Evolutionary conservation across 92 coral and sea anemone genomes (phyloP), one percentile per base, ranked within the genome.

Genomic region (Palythoa grandiflora): DNA sequence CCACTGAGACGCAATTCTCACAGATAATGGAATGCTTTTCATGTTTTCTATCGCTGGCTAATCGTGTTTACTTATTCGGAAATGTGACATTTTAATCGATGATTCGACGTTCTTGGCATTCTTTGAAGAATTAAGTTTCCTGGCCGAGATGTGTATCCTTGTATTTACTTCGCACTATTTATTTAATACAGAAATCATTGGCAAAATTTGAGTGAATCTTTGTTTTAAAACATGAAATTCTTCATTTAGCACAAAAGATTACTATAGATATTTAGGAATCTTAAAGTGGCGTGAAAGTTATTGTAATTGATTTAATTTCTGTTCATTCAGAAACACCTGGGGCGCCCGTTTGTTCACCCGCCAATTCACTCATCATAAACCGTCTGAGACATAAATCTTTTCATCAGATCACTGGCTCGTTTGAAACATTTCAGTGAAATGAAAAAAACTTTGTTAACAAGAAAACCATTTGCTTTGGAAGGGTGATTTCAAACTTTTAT

Each of bases 11-110:
- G 35, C 84, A 4, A 48, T 13, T 81, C 74, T 19, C 40, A 81
- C 47, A 13, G 61, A 63, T 81, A 81, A 81, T 81, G 50, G 66
- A 81, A 81, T 81, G 74, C 86, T 81, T 81, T 40, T 39, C 86
- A 48, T 81, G 75, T 81, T 81, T 81, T 81, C 86, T 81, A 81
- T 65, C 75, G 86, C 86, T 50, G 40, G 75, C 73, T 66, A 66
- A 81, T 81, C 63, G 75, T 81, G 86, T 81, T 81, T 81, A 48
- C 86, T 65, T 81, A 66, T 81, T 65, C 86, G 86, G 86, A 44
- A 71, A 81, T 81, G 86, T 81, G 44, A 81, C 86, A 66, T 40
- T 47, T 81, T 81, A 66, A 81, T 81, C 86, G 59, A 28, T 16
- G 44, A 47, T 81, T 66, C 21, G 20, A 51, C 86, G 86, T 81